A percentile compares a stretch with the other conserved stretches of the same genome.
Conservation (phyloP, 1,140 invertebrate genomes). For the Aphelinus certus region DNA sequence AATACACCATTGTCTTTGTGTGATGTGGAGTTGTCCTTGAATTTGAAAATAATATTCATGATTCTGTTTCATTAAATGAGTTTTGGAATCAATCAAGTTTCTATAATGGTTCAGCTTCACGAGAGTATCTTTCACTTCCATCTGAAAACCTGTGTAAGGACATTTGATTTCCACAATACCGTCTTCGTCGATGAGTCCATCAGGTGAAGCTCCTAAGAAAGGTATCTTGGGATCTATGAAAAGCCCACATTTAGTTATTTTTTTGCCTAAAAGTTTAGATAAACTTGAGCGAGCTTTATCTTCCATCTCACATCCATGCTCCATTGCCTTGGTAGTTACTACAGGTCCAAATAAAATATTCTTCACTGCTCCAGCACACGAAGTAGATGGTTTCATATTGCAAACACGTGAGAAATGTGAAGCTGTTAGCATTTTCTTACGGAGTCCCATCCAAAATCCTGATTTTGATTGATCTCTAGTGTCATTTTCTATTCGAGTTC, state of each 20-base stretch:
- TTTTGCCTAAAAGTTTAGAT: constrained; percentile 35
- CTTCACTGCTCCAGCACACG: constrained; percentile 41
- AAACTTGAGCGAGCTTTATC: constrained; percentile 48
- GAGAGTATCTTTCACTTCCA: constrained; percentile 39
- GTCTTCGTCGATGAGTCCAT: constrained; percentile 52
- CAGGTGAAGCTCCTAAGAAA: constrained; percentile 56
- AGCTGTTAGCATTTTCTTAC: constrained; percentile 51
- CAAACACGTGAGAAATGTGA: constrained; percentile 56
- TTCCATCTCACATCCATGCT: constrained; percentile 53
- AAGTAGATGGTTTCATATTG: constrained; percentile 41
- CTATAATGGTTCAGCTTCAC: constrained; percentile 17
- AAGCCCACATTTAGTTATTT: constrained; percentile 53
- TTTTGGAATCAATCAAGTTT: constrained; percentile 36
- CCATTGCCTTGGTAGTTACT: constrained; percentile 38
- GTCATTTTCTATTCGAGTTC: constrained; percentile 41
- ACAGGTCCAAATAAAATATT: constrained; percentile 45
- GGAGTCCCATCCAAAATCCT: constrained; percentile 48
- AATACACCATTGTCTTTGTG: constrained; percentile 52
- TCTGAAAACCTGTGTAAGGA: constrained; percentile 44
- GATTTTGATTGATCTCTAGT: constrained; percentile 47
- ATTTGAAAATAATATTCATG: constrained; percentile 60
- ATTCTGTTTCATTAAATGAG: constrained; percentile 48
- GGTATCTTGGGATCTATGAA: constrained; percentile 52
- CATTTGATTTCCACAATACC: constrained; percentile 57
- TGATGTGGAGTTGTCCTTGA: constrained; percentile 57